phyloP scores from a whole-genome alignment of 2,888 invertebrate genomes.

The Rhogogaster chlorosoma region DNA sequence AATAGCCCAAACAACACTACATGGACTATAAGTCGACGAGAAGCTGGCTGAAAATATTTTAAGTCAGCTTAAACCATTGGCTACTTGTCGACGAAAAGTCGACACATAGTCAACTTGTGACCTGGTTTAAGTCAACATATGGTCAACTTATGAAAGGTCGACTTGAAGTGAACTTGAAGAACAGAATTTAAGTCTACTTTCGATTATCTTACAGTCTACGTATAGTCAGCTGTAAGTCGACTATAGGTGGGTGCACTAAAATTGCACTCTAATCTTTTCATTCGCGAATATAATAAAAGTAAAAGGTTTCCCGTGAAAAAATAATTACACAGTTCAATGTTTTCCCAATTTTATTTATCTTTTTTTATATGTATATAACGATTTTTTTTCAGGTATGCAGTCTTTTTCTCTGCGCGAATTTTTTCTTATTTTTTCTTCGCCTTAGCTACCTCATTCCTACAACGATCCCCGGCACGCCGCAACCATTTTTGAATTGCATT shows the following conservation, averaged over 20 bases:
- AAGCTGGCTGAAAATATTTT: background rate
- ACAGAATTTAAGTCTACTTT: background rate
- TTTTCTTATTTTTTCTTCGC: background rate
- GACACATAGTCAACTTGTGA: constrained; percentile 8
- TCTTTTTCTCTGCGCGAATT: background rate
- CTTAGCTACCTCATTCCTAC: background rate
- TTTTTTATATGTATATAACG: background rate
- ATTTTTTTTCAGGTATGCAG: background rate
- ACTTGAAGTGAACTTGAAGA: constrained; percentile 1
- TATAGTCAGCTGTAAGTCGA: background rate
- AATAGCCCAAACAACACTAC: constrained; percentile 23
- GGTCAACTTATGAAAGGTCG: background rate
- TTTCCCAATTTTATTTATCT: background rate
- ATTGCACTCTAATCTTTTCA: background rate
- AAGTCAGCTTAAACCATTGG: background rate
- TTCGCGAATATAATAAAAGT: background rate
- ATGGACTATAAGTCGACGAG: background rate
- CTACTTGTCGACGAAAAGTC: constrained; percentile 27
- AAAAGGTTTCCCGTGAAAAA: background rate
- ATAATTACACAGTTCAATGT: background rate
- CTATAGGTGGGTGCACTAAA: background rate
- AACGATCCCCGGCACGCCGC: background rate
- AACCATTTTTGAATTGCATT: background rate
- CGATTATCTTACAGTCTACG: background rate
- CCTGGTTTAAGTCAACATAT: constrained; percentile 1